Evolutionary conservation across 2,113 vertebrate genomes (phyloP), one percentile per base, ranked within the genome.

Genomic region (Catharus minimus): DNA sequence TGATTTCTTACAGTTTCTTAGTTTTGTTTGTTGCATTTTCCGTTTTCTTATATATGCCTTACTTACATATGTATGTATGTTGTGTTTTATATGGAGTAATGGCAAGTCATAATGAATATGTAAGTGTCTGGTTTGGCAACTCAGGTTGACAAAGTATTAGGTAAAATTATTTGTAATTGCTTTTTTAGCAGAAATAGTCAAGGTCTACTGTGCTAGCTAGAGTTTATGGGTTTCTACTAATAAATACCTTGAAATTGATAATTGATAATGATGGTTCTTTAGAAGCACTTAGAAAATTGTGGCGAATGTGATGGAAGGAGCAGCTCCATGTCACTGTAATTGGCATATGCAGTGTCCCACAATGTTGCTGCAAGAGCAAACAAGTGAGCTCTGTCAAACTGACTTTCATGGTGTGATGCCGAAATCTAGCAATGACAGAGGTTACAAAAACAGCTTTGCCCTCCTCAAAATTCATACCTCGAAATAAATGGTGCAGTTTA

Each of bases 311-410:
- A 20, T 13, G 10, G 32, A 62, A 38, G 28, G 28, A 58, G 39
- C 0, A 0, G 16, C 18, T 56, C 26, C 13, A 0, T 32, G 8
- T 41, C 33, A 10, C 16, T 81, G 14, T 61, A 32, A 15, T 30
- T 1, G 5, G 24, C 47, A 71, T 1, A 0, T 32, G 9, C 1
- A 1, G 5, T 41, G 13, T 62, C 38, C 11, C 24, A n/a, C 41
- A 26, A 2, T 74, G 71, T 22, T 50, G 24, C 69, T 74, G 17
- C 44, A 33, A 26, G 18, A 78, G 28, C 28, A 33, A 27, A 49
- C 8, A 33, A 62, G 7, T 30, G 27, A 28, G 7, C 16, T 33
- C 32, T 4, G 1, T 46, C 32, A 26, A 24, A 46, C 23, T 69
- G 36, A 23, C 32, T 71, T 80, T 5, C 4, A 4, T 49, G 32